Percentiles rank a stretch among this genome's conserved stretches.
Conservation (phyloP, 2,888 invertebrate species). For the Biston betularia region DNA sequence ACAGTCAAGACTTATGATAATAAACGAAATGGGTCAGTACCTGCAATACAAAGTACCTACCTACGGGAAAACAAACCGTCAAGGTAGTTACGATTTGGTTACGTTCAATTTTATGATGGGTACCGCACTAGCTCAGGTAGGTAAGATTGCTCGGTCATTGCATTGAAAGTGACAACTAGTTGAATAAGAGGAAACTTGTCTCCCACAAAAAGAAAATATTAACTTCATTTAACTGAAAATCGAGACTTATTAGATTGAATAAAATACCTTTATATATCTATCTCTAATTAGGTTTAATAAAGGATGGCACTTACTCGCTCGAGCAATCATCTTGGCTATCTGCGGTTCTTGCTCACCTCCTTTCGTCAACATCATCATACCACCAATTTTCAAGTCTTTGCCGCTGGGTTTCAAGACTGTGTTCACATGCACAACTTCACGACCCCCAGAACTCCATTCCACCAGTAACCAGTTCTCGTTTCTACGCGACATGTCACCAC, state of each 20-base stretch:
- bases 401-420: conserved; percentile 51
- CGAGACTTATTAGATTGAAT: conserved; percentile 22
- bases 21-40: background rate
- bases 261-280: conserved; percentile 1
- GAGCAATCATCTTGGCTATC: conserved; percentile 54
- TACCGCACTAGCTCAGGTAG: conserved; percentile 13
- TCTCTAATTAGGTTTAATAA: conserved; percentile 25
- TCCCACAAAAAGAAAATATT: background rate
- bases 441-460: conserved; percentile 62
- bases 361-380: conserved; percentile 50
- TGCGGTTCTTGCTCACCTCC: conserved; percentile 54
- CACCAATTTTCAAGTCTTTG: conserved; percentile 52
- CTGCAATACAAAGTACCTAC: background rate
- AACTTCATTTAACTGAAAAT: conserved; percentile 1
- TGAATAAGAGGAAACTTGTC: background rate
- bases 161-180: background rate
- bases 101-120: conserved; percentile 24
- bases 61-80: conserved; percentile 3
- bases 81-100: conserved; percentile 21
- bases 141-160: conserved; percentile 20
- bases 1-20: background rate
- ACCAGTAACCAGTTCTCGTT: conserved; percentile 69
- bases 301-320: conserved; percentile 58
- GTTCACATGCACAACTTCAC: conserved; percentile 55
- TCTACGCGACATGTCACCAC: conserved; percentile 51